A percentile compares a stretch with the other conserved stretches of the same genome.
Evolutionary conservation across 2,797 vertebrate genomes (phyloP).

Genomic region (Caiman crocodilus): DNA sequence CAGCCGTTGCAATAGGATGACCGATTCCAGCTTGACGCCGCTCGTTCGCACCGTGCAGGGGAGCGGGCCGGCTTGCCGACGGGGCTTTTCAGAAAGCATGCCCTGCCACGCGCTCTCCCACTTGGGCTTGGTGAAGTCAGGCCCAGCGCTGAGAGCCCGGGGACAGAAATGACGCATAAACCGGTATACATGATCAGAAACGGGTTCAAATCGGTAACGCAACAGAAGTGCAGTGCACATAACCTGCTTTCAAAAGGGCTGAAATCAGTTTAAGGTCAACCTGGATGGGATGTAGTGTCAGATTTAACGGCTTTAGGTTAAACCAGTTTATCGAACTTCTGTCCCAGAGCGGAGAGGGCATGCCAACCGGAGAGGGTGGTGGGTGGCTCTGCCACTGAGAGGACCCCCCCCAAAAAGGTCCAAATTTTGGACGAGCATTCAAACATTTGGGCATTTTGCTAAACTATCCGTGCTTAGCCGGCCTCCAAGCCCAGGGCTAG

Average conservation of each 20-base stretch:
- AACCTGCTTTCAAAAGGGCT: too few relatives aligned
- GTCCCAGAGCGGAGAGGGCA: neutral
- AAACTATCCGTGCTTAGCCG: constrained; percentile 22
- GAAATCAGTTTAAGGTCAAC: too few relatives aligned
- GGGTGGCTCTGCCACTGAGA: neutral
- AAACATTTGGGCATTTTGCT: neutral
- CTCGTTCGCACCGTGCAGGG: neutral
- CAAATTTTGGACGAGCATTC: constrained; percentile 27
- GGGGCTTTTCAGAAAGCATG: neutral
- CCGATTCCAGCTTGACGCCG: neutral
- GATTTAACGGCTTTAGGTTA: too few relatives aligned
- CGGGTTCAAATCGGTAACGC: too few relatives aligned
- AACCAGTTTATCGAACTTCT: too few relatives aligned
- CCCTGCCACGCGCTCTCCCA: neutral
- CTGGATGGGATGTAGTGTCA: too few relatives aligned
- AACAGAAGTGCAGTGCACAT: too few relatives aligned
- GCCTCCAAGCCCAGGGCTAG: constrained; percentile 17
- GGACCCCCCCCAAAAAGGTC: constrained; percentile 44
- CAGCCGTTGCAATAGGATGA: neutral
- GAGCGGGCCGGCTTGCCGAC: neutral
- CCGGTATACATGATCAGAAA: too few relatives aligned
- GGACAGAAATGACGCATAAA: too few relatives aligned
- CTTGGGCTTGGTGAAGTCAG: neutral
- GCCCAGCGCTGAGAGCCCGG: too few relatives aligned
- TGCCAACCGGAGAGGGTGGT: neutral